Evolutionary conservation across 1,140 invertebrate species (phyloP), one percentile per base, ranked within the genome.

Genomic region (Ceratina calcarata): DNA sequence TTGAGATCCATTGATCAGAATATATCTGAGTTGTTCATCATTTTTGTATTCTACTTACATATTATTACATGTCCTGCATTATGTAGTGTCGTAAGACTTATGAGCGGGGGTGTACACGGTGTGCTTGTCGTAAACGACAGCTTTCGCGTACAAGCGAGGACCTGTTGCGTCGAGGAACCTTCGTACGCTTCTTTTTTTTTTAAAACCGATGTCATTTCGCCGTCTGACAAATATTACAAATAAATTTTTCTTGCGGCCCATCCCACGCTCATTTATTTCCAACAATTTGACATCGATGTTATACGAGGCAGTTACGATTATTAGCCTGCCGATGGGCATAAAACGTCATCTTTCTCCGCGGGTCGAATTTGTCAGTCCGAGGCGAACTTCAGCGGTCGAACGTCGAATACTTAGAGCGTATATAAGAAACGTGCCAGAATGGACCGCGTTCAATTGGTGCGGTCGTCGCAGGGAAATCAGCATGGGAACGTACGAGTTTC

Each of bases 171-270:
- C 70, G 22, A 45, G 49, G 37, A 45, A 57, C 72, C 53, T 61
- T 68, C 67, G 74, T 86, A 10, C 64, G 60, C 76, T 69, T 80
- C 82, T 85, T 85, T 85, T 79, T 72, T 45, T 10, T 82, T 84
- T 84, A 73, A 68, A 86, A 82, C 65, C 68, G 60, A 8, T 71
- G 27, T 66, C 51, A 32, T 67, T 65, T 72, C n/a, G n/a, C 22
- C 27, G n/a, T 55, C n/a, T 62, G 68, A 78, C 58, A 60, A 78
- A 53, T 78, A n/a, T 49, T 37, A 18, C 45, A 13, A 61, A 68
- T 22, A 69, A 69, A 75, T 66, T 75, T 49, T 69, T 77, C 18
- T 12, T 22, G 53, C 20, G 12, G 10, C 18, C n/a, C 67, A 0
- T 55, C 18, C 67, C 16, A 13, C 24, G 16, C 6, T 45, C 45